Evolutionary conservation across 2,888 invertebrate genomes (phyloP).

Genomic region (Encarsia formosa): DNA sequence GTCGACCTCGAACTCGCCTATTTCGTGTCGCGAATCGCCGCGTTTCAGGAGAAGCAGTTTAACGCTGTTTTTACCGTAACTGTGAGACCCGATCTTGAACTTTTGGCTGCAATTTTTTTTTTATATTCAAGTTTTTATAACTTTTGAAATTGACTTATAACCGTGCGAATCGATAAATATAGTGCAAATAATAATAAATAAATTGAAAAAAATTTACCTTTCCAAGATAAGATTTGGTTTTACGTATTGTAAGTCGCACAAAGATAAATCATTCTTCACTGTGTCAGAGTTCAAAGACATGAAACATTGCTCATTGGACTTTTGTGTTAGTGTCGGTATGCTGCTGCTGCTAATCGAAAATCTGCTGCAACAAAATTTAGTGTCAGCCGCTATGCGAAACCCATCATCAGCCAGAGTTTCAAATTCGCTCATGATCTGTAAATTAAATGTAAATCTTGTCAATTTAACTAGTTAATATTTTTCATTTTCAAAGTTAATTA

Average conservation of each 20-base stretch:
- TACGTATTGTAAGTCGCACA: slow-evolving; percentile 17
- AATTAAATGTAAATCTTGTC: no score
- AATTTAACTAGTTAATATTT: no score
- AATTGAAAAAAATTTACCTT: no score
- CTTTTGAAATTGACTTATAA: no score
- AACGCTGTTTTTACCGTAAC: slow-evolving; percentile 72
- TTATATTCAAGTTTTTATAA: no score
- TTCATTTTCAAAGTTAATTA: no score
- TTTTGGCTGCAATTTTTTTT: no score
- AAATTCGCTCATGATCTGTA: slow-evolving; percentile 38
- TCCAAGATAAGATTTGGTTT: slow-evolving; percentile 34
- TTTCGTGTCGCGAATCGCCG: slow-evolving; percentile 60
- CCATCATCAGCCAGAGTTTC: slow-evolving; percentile 32
- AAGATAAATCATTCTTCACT: slow-evolving; percentile 9
- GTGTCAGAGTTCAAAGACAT: not conserved
- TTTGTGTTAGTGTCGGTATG: not conserved
- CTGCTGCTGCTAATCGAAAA: not conserved
- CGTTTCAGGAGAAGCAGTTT: slow-evolving; percentile 70
- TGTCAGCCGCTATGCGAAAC: slow-evolving; percentile 31
- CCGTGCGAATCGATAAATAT: no score
- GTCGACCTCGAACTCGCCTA: slow-evolving; percentile 73
- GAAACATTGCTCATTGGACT: not conserved
- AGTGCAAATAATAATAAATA: no score
- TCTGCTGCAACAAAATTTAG: not conserved
- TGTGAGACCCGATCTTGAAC: slow-evolving; percentile 62